These are phyloP conservation scores for Brotula barbata DNA, from an alignment of 2,797 vertebrate species.

Conservation along the genomic window DNA sequence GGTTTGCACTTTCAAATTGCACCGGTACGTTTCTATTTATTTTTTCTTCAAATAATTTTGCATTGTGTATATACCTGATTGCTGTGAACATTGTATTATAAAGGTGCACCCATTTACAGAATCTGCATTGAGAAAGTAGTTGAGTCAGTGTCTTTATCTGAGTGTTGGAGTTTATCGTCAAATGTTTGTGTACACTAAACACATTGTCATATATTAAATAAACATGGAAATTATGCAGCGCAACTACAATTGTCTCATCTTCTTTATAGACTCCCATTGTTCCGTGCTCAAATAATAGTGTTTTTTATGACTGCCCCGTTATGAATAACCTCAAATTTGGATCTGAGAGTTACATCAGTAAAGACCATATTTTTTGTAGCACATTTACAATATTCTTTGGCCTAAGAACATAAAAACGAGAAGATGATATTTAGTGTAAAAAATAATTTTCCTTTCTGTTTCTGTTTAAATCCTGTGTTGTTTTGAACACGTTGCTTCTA, in stretches of 20 bases:
- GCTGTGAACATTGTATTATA: conserved; percentile 83
- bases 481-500: too few species aligned
- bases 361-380: too few species aligned
- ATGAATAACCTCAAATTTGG: too few species aligned
- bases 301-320: too few species aligned
- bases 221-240: conserved; percentile 90
- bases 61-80: conserved; percentile 89
- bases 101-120: conserved; percentile 74
- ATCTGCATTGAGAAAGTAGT: conserved; percentile 79
- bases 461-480: too few species aligned
- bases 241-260: conserved; percentile 36
- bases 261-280: too few species aligned
- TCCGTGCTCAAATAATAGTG: too few species aligned
- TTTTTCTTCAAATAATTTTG: conserved; percentile 67
- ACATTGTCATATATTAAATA: conserved; percentile 93
- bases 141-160: conserved; percentile 80
- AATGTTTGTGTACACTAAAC: conserved; percentile 86
- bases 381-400: too few species aligned
- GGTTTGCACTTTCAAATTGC: conserved; percentile 64
- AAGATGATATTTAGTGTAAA: too few species aligned
- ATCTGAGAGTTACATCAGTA: too few species aligned
- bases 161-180: conserved; percentile 84
- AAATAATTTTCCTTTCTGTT: too few species aligned
- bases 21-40: conserved; percentile 55
- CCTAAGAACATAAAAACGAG: too few species aligned